phyloP scores from a whole-genome alignment of 2,888 invertebrate genomes.

The Cistogaster globosa region DNA sequence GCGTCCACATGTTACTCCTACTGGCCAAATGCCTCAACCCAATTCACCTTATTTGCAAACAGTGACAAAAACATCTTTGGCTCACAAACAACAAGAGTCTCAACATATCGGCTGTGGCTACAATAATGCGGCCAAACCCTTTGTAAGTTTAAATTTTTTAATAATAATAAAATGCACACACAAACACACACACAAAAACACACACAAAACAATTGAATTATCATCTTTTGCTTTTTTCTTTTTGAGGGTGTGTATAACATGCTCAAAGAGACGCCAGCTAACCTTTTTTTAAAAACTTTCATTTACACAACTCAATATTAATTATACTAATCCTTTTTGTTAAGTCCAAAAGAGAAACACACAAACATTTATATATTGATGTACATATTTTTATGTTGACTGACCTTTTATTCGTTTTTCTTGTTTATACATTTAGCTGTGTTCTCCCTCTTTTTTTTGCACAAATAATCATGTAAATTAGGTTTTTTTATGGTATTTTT shows the following conservation, averaged over 20 bases:
- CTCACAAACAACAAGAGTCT: conserved; percentile 87
- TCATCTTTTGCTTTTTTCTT: too few species aligned
- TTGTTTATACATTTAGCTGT: conserved; percentile 17
- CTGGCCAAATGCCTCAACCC: conserved; percentile 87
- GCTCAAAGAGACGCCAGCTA: neutral
- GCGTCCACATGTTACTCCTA: conserved; percentile 94
- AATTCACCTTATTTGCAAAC: conserved; percentile 84
- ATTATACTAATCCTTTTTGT: conserved; percentile 49
- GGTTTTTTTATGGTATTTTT: conserved; percentile 30
- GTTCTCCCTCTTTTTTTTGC: conserved; percentile 1
- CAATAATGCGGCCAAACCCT: conserved; percentile 94
- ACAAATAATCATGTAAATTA: conserved; percentile 65
- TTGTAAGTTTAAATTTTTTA: conserved; percentile 81
- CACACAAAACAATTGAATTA: too few species aligned
- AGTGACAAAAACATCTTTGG: conserved; percentile 94
- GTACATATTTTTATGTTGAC: conserved; percentile 6
- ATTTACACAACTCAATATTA: conserved; percentile 49
- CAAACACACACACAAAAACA: neutral
- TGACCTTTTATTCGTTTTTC: conserved; percentile 45
- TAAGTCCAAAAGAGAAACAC: conserved; percentile 2
- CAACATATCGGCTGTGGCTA: conserved; percentile 92
- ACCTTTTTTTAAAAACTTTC: conserved; percentile 15
- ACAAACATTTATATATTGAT: neutral
- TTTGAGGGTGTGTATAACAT: too few species aligned
- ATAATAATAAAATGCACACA: neutral